Base-by-base conservation (phyloP, 2,888 invertebrate genomes). In the Andrena chrysosceles region DNA sequence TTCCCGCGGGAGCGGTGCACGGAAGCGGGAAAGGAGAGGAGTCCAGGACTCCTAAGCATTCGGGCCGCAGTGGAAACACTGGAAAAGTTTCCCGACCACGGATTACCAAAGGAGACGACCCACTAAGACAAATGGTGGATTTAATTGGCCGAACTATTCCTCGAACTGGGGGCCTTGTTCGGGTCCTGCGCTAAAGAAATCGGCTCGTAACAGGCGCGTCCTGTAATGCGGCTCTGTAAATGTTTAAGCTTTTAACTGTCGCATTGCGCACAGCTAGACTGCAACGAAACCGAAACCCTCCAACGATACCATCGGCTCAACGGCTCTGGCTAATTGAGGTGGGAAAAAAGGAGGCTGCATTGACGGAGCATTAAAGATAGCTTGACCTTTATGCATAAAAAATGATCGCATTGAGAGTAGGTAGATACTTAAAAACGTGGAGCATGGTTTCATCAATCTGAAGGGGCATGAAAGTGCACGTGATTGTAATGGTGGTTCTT, bases 101-200 rank as follows among this genome's bases (percentile, higher is more conserved):
- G 76, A 85, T 83, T 74, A 77, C 77, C 69, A 59, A 75, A 83
- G 74, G 42, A 78, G 59, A 52, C 70, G 63, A 49, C 59, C 31
- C 8, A n/a, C 59, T 33, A 83, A 87, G 84, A 84, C 86, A 85
- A 88, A 88, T 83, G 87, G 75, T 62, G 69, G 56, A 81, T 82
- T 89, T 89, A 88, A 88, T 88, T 88, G 88, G 74, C 83, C 80
- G 77, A 70, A 73, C 75, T 59, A 70, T 77, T 74, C 64, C 31
- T 23, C 67, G 70, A 67, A 83, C 77, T 69, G 80, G 54, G 56
- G 77, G 48, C 60, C 62, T 23, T 59, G 60, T 35, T 49, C 56
- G 35, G 31, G 20, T 8, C n/a, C 29, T 10, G 13, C 20, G 3
- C 7, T 42, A 35, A 31, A 48, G 33, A 7, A 48, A 16, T 63